phyloP scores from a whole-genome alignment of 2,113 vertebrate genomes.

The Cynocephalus volans region DNA sequence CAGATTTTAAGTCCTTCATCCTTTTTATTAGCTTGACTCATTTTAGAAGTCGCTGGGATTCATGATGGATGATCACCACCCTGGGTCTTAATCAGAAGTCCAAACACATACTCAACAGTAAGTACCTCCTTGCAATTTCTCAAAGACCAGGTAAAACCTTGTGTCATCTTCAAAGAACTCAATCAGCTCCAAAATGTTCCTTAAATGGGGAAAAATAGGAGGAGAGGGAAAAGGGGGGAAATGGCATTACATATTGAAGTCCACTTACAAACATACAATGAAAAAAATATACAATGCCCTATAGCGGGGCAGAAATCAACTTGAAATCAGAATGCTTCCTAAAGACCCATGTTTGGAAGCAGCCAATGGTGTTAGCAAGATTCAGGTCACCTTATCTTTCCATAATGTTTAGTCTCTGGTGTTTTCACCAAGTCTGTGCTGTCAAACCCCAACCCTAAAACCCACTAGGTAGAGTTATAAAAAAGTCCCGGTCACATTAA shows the following conservation, averaged over 20 bases:
- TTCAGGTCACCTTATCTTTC: slow-evolving; percentile 88
- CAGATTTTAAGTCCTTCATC: slow-evolving; percentile 86
- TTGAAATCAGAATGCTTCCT: slow-evolving; percentile 78
- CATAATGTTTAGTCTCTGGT: slow-evolving; percentile 86
- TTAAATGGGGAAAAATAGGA: slow-evolving; percentile 82
- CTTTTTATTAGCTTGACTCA: slow-evolving; percentile 83
- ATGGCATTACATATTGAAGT: slow-evolving; percentile 63
- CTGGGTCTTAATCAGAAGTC: slow-evolving; percentile 83
- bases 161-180: slow-evolving; percentile 98
- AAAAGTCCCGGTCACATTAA: slow-evolving; percentile 85
- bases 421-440: slow-evolving; percentile 85
- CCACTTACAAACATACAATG: slow-evolving; percentile 72
- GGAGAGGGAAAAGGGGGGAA: slow-evolving; percentile 14
- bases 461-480: slow-evolving; percentile 81
- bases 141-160: slow-evolving; percentile 98
- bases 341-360: slow-evolving; percentile 75
- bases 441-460: slow-evolving; percentile 85
- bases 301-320: slow-evolving; percentile 65
- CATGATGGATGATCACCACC: slow-evolving; percentile 80
- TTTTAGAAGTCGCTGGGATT: slow-evolving; percentile 83
- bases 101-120: slow-evolving; percentile 84
- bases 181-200: slow-evolving; percentile 97
- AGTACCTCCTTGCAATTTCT: slow-evolving; percentile 97
- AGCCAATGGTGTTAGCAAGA: slow-evolving; percentile 82
- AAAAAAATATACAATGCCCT: slow-evolving; percentile 51